Percentiles rank a stretch among this genome's conserved stretches.
These are phyloP conservation scores for Megaceryle torquata DNA, from an alignment of 2,113 vertebrate species.

Conservation along the genomic window DNA sequence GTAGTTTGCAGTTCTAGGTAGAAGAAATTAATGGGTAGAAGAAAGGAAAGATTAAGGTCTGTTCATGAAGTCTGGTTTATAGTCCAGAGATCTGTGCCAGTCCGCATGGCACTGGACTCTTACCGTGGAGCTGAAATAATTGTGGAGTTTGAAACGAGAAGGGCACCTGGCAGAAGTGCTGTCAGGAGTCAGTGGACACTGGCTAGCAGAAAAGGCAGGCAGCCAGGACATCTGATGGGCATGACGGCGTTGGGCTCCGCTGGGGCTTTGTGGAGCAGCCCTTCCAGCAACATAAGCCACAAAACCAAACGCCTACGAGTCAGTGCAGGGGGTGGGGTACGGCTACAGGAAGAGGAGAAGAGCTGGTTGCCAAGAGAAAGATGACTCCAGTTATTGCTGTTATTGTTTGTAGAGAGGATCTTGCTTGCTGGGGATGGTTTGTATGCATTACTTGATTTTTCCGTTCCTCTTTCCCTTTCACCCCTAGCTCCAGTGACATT, in stretches of 20 bases:
- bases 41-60: not conserved
- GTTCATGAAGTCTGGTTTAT: not conserved
- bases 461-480: not conserved
- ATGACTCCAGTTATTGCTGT: not conserved
- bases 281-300: conserved; percentile 29
- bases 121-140: not conserved
- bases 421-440: not conserved
- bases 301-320: not conserved
- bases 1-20: not conserved
- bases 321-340: not conserved
- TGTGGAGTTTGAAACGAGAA: not conserved
- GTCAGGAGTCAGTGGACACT: not conserved
- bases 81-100: not conserved
- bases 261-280: conserved; percentile 23
- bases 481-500: not conserved
- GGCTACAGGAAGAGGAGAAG: not conserved
- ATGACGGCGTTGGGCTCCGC: not conserved
- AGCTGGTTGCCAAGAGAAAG: not conserved
- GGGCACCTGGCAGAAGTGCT: not conserved
- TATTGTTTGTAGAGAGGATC: not conserved
- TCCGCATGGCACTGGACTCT: not conserved
- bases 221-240: not conserved
- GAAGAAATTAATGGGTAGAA: not conserved
- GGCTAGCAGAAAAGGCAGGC: not conserved
- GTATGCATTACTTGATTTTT: not conserved